Percentiles rank a stretch among this genome's conserved stretches.
Conservation (phyloP, 2,113 vertebrate genomes). For the Dasypus novemcinctus region DNA sequence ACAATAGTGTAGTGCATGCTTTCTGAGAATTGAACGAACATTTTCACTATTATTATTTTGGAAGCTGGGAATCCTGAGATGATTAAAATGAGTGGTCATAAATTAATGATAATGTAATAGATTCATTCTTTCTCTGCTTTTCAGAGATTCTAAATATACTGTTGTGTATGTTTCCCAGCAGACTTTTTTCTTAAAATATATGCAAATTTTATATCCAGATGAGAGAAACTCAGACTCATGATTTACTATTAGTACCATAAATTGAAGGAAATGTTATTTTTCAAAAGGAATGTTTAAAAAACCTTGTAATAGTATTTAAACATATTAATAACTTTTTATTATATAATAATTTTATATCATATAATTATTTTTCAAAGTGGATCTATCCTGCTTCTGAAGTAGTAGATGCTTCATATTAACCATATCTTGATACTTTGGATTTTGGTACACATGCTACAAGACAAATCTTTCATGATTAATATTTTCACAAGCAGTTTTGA, state of each 20-base stretch:
- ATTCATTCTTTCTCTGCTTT: slow-evolving; percentile 26
- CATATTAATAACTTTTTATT: background rate
- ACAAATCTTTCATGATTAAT: slow-evolving; percentile 2
- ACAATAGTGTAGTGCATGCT: background rate
- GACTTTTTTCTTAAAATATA: slow-evolving; percentile 21
- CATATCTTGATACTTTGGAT: background rate
- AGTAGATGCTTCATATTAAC: background rate
- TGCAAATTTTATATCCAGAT: background rate
- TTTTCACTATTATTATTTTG: background rate
- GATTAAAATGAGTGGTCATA: slow-evolving; percentile 22
- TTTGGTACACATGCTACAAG: background rate
- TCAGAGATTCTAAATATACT: slow-evolving; percentile 26
- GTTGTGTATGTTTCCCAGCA: background rate
- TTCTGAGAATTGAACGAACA: slow-evolving; percentile 28
- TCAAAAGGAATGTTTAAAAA: slow-evolving; percentile 2
- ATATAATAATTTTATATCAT: background rate
- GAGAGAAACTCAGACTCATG: background rate
- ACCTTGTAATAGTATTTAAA: background rate
- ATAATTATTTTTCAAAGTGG: background rate
- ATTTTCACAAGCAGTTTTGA: slow-evolving; percentile 6
- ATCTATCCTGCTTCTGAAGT: background rate
- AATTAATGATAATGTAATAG: background rate
- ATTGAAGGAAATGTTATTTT: slow-evolving; percentile 6
- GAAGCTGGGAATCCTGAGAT: slow-evolving; percentile 51
- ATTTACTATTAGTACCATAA: background rate